Base-by-base conservation (phyloP, 2,888 invertebrate genomes). In the Leucozona laternaria region DNA sequence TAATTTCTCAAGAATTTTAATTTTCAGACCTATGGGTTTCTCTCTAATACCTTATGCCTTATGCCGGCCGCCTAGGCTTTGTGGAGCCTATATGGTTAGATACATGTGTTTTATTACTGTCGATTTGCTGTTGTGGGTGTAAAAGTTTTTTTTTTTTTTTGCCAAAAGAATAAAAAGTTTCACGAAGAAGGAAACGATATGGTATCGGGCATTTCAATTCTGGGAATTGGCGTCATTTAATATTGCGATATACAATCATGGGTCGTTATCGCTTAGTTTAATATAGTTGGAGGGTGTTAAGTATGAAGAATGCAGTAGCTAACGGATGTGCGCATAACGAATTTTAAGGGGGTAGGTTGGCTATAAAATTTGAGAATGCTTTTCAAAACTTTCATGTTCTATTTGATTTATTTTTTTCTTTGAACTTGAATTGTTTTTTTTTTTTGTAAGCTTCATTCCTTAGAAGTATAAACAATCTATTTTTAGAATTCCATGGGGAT, bases 1-100 rank as follows among this genome's bases (percentile, higher is more conserved):
- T 48, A 76, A 77, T 71, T 81, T 77, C 77, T 71, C 53, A 81
- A 34, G 81, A 81, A 81, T 71, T 77, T 64, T 25, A 70, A 48
- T 55, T 76, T 48, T 58, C 68, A 58, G 34, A n/a, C 28, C 43
- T 34, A 8, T 17, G 20, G 58, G 15, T 53, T n/a, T n/a, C n/a
- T 50, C 25, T 28, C 15, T 34, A 45, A 40, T 25, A 22, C 15
- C 53, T 15, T 25, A 20, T 55, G 48, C n/a, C n/a, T 28, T 1
- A n/a, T 28, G 1, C 3, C 22, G 15, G 17, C 20, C 60, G 37
- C 17, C 11, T 15, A 22, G 37, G 15, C 15, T 8, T 31, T 31
- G 28, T 1, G 57, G 64, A 34, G 48, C 79, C 72, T 55, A 71
- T 68, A 11, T 22, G 48, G 68, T 70, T 71, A 79, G 55, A 71